Percentiles rank a stretch among this genome's conserved stretches.
Conservation (phyloP, 1,140 invertebrate species). For the Drosophila lacertosa region DNA sequence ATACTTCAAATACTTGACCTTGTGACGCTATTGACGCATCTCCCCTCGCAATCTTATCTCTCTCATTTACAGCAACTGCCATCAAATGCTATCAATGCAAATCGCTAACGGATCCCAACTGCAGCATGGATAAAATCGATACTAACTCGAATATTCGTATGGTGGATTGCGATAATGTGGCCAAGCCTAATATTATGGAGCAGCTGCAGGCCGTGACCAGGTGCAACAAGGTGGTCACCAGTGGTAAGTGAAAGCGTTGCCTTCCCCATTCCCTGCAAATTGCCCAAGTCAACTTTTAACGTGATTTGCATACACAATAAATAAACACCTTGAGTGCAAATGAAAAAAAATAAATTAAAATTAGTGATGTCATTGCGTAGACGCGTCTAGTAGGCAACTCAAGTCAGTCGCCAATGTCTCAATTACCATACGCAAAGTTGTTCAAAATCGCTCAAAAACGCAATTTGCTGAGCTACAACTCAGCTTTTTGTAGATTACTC, state of each 20-base stretch:
- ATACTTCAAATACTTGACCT: conserved; percentile 2
- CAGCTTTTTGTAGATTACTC: not conserved
- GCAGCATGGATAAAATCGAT: conserved; percentile 70
- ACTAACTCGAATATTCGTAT: conserved; percentile 53
- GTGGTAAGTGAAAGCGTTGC: conserved; percentile 61
- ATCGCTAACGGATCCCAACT: conserved; percentile 74
- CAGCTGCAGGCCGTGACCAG: conserved; percentile 71
- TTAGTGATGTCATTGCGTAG: conserved; percentile 67
- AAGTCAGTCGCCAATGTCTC: conserved; percentile 27
- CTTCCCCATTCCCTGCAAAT: not conserved
- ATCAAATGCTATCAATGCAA: conserved; percentile 81
- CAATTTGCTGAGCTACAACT: conserved; percentile 6
- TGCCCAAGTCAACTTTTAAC: not conserved
- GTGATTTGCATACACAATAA: conserved; percentile 29
- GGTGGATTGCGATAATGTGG: conserved; percentile 68
- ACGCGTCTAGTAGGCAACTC: conserved; percentile 9
- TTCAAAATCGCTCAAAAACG: conserved; percentile 22
- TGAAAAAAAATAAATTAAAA: conserved; percentile 11
- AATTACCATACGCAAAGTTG: conserved; percentile 62
- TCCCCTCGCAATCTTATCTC: not conserved
- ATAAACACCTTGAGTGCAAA: conserved; percentile 45
- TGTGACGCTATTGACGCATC: not conserved
- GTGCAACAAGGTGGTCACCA: conserved; percentile 80
- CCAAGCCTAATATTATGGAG: conserved; percentile 66
- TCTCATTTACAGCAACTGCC: conserved; percentile 55